Conservation (phyloP, 2,888 invertebrate genomes). For the Vandiemenella viatica region DNA sequence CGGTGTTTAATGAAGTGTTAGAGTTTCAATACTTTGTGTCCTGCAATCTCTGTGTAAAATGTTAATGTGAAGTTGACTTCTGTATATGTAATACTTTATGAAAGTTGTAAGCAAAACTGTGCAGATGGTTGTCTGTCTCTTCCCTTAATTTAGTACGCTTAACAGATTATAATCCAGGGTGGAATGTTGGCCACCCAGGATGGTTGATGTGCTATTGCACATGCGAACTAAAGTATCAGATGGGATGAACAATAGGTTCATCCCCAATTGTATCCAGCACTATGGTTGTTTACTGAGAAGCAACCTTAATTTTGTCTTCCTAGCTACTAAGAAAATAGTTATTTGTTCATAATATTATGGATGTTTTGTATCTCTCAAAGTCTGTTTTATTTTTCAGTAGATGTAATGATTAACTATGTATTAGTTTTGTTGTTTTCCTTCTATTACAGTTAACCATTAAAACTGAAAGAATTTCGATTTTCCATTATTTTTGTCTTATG, state of each 20-base stretch:
- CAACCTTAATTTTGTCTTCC: conserved; percentile 17
- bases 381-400: conserved; percentile 11
- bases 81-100: neutral
- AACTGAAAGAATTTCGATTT: conserved; percentile 4
- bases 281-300: conserved; percentile 8
- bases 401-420: neutral
- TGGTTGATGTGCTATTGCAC: conserved; percentile 17
- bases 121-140: conserved; percentile 13
- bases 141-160: conserved; percentile 20
- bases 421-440: conserved; percentile 4
- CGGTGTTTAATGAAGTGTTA: neutral
- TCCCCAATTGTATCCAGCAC: neutral
- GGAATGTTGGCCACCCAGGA: conserved; percentile 10
- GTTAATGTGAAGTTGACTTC: too few species aligned
- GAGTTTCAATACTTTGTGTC: neutral
- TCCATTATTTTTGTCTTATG: conserved; percentile 5
- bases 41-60: neutral
- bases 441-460: conserved; percentile 6
- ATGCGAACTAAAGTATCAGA: conserved; percentile 1
- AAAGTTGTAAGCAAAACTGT: neutral
- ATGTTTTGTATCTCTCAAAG: conserved; percentile 9
- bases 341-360: conserved; percentile 7
- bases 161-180: conserved; percentile 15
- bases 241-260: neutral
- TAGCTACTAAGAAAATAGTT: conserved; percentile 16